Percentiles rank a stretch among this genome's conserved stretches.
Evolutionary conservation across 2,888 invertebrate species (phyloP).

Genomic region (Drosophila pseudotakahashii): DNA sequence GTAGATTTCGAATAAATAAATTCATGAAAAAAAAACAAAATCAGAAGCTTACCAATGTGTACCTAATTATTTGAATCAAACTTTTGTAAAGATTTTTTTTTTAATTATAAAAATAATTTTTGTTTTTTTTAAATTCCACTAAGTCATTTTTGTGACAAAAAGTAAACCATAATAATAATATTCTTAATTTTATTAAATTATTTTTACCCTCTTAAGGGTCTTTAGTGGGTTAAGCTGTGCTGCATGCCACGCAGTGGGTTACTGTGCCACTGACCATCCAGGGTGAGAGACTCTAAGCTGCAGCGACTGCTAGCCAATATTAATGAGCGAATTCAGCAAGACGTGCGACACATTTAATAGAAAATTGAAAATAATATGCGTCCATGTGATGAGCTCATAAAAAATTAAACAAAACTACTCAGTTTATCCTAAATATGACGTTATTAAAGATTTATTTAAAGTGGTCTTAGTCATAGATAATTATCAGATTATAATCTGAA

Average conservation of each 20-base stretch:
- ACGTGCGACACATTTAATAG: constrained; percentile 76
- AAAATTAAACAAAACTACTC: constrained; percentile 16
- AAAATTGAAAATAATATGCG: constrained; percentile 64
- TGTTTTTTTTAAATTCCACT: too few relatives aligned
- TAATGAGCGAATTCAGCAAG: constrained; percentile 79
- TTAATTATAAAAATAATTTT: too few relatives aligned
- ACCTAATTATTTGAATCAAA: too few relatives aligned
- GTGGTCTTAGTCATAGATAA: too few relatives aligned
- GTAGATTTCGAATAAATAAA: too few relatives aligned
- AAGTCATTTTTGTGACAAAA: background rate
- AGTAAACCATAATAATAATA: background rate
- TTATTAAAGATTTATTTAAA: too few relatives aligned
- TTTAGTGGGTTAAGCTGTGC: constrained; percentile 38
- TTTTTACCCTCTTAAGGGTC: too few relatives aligned
- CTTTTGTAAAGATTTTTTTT: too few relatives aligned
- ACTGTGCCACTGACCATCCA: constrained; percentile 59
- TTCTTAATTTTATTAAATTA: too few relatives aligned
- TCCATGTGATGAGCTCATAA: constrained; percentile 37
- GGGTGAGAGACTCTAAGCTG: constrained; percentile 26
- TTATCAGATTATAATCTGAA: too few relatives aligned
- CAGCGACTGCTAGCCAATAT: constrained; percentile 71
- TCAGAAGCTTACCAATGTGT: too few relatives aligned
- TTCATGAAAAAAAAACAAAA: too few relatives aligned
- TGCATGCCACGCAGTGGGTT: constrained; percentile 56
- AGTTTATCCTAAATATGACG: background rate